Evolutionary conservation across 2,113 vertebrate species (phyloP).

Genomic region (Bubo blakistoni): DNA sequence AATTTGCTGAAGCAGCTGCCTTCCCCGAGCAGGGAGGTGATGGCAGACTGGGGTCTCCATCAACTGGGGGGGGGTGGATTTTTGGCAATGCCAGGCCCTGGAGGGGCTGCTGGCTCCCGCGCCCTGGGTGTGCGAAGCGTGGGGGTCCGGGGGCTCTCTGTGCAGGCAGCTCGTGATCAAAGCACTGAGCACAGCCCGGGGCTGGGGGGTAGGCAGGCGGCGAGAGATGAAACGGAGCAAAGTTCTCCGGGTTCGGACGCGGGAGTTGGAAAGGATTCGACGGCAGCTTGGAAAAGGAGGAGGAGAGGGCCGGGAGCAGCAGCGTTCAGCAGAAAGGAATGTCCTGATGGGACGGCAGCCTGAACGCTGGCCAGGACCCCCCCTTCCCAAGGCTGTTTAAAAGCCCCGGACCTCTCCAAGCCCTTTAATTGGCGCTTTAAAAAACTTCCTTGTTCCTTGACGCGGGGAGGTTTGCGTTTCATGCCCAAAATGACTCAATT

Average conservation of each 20-base stretch:
- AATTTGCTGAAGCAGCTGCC: background rate
- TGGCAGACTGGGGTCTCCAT: background rate
- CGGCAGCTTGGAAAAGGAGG: conserved; percentile 50
- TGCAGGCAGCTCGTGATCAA: background rate
- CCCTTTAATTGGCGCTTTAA: conserved; percentile 60
- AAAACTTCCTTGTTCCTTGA: conserved; percentile 62
- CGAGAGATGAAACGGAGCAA: conserved; percentile 42
- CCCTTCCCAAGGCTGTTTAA: conserved; percentile 28
- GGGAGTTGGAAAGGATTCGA: conserved; percentile 48
- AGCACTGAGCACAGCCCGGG: background rate
- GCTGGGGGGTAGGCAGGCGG: background rate
- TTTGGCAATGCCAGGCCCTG: background rate
- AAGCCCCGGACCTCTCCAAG: conserved; percentile 55
- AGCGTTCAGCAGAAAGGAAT: conserved; percentile 64
- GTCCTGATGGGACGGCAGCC: conserved; percentile 55
- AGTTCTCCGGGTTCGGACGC: conserved; percentile 39
- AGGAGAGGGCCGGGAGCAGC: conserved; percentile 48
- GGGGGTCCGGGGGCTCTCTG: background rate
- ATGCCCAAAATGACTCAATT: conserved; percentile 52
- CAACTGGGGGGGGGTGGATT: background rate
- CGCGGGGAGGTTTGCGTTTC: conserved; percentile 33
- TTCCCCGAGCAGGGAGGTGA: background rate
- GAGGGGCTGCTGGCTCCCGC: background rate
- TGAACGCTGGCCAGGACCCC: conserved; percentile 27
- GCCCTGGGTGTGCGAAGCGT: background rate